Conservation (phyloP, 2,797 vertebrate genomes). For the Vireo griseus region DNA sequence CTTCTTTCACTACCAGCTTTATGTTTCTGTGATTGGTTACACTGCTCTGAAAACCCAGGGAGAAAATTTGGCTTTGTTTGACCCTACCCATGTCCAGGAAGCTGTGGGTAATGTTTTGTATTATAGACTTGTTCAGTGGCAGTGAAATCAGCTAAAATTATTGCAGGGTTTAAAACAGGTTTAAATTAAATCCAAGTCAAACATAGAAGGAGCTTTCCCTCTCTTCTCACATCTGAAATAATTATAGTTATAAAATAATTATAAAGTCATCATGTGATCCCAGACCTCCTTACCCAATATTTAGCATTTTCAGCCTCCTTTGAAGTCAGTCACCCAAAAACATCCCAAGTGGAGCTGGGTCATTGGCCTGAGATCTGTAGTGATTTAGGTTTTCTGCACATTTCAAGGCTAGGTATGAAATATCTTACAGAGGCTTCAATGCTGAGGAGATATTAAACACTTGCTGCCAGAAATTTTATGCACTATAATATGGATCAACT, state of each 20-base stretch:
- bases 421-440: background rate
- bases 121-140: background rate
- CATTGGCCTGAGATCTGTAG: background rate
- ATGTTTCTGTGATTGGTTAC: background rate
- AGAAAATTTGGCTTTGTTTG: background rate
- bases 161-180: background rate
- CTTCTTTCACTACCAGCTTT: rapidly evolving
- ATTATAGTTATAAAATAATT: background rate
- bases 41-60: background rate
- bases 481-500: background rate
- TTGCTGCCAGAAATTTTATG: background rate
- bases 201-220: background rate
- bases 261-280: background rate
- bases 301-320: background rate
- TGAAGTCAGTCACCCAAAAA: background rate
- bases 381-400: background rate
- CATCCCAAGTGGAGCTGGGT: rapidly evolving
- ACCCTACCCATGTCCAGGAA: background rate
- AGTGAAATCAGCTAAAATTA: background rate
- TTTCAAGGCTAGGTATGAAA: background rate
- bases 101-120: background rate
- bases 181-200: background rate
- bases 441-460: background rate
- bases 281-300: background rate
- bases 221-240: background rate